Base-by-base conservation (phyloP, 1,140 invertebrate species). In the Cotesia typhae region DNA sequence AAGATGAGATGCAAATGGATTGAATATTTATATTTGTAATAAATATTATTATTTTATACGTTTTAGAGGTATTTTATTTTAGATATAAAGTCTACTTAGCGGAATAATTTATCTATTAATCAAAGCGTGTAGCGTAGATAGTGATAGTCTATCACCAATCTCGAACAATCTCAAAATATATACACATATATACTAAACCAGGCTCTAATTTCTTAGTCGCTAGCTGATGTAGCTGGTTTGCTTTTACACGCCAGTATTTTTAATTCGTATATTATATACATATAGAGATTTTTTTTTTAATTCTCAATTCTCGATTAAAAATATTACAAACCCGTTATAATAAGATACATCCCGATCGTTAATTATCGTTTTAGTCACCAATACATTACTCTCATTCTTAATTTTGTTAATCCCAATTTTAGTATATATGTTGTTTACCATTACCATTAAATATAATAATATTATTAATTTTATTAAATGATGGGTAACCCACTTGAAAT, bases 81-180 rank as follows among this genome's bases (percentile, higher is more conserved):
- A 4, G 63, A 70, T 72, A 78, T 75, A 71, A 76, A 78, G 74
- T 78, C 78, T 73, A 72, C 75, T 77, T 74, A 76, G 79, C 79
- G 75, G 83, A 78, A 84, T 83, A 83, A 84, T 84, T 82, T 79
- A 67, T 76, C 80, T 79, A 84, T 84, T 83, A 84, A 84, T 83
- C 79, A 80, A 73, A 20, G 67, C 72, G 78, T 75, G 80, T 75
- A 51, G 53, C 12, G 4, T 7, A 7, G 41, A 47, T 47, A 47
- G 41, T 47, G 41, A 47, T 28, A 17, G 28, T 52, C 17, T 67
- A 66, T 67, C 52, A 67, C 66, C 66, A 35, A 67, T 67, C 35
- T 35, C 4, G 17, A 12, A 66, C 47, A n/a, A 47, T 47, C 41
- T 47, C 6, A 47, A 47, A 28, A 28, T 28, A 28, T 28, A 28